These are phyloP conservation scores for Andrena bucephala DNA, from an alignment of 2,888 invertebrate genomes.

Conservation along the genomic window DNA sequence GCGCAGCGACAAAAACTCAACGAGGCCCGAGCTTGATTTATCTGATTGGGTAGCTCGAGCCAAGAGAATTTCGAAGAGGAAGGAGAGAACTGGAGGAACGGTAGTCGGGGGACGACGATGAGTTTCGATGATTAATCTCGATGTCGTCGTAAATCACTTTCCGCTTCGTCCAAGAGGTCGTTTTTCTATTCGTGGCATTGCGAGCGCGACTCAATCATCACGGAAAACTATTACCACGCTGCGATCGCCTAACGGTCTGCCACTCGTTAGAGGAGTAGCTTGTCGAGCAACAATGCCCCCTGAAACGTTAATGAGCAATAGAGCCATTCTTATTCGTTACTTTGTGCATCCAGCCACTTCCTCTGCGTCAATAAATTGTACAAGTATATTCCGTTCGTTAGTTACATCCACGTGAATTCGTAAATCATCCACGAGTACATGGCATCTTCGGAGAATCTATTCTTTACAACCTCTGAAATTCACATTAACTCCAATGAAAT, in stretches of 20 bases:
- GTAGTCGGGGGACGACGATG: neutral
- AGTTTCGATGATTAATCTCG: slow-evolving; percentile 49
- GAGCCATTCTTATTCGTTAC: slow-evolving; percentile 48
- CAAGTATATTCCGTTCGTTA: slow-evolving; percentile 37
- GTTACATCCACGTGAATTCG: too few relatives aligned
- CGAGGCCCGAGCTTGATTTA: neutral
- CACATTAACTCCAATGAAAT: too few relatives aligned
- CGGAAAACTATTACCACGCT: slow-evolving; percentile 34
- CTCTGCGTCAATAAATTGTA: slow-evolving; percentile 41
- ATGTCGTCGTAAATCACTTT: slow-evolving; percentile 46
- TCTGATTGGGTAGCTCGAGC: neutral
- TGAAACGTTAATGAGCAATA: slow-evolving; percentile 65
- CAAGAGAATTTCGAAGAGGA: neutral
- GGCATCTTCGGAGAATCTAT: too few relatives aligned
- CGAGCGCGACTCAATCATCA: slow-evolving; percentile 1
- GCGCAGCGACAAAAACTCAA: neutral
- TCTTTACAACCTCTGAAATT: too few relatives aligned
- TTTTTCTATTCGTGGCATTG: neutral
- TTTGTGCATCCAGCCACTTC: slow-evolving; percentile 25
- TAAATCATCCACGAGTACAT: too few relatives aligned
- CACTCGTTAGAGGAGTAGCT: slow-evolving; percentile 27
- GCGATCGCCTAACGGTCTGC: slow-evolving; percentile 35
- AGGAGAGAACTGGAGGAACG: neutral
- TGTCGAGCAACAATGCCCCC: slow-evolving; percentile 35
- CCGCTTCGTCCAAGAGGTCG: slow-evolving; percentile 20